phyloP scores from a whole-genome alignment of 2,888 invertebrate species.

The Tenodera sinensis region DNA sequence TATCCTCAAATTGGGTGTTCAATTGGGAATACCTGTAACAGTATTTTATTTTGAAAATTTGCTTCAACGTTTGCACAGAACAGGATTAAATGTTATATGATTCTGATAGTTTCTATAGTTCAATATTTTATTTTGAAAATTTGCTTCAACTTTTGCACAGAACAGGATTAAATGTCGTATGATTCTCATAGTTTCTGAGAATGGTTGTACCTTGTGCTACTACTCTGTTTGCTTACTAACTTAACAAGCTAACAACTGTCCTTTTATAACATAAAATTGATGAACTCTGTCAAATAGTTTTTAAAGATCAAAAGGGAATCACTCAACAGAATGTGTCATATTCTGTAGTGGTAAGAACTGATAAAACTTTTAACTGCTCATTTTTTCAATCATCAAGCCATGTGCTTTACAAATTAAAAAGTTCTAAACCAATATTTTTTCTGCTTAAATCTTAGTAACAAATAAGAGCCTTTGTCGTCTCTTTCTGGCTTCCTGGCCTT shows the following conservation, averaged over 20 bases:
- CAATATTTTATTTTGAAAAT: neutral
- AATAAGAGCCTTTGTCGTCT: too few relatives aligned
- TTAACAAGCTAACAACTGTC: neutral
- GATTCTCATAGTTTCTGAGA: neutral
- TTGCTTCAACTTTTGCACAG: neutral
- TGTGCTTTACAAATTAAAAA: too few relatives aligned
- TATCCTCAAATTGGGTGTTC: neutral
- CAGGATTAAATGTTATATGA: neutral
- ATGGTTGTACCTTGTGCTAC: neutral
- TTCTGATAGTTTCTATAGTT: neutral
- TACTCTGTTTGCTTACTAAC: neutral
- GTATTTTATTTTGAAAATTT: neutral
- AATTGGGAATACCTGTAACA: neutral
- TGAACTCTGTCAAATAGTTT: neutral
- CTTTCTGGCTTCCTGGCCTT: too few relatives aligned
- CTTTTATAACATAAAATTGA: neutral
- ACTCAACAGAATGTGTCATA: too few relatives aligned
- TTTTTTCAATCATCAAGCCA: too few relatives aligned
- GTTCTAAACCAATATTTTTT: too few relatives aligned
- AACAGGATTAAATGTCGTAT: neutral
- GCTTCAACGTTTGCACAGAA: neutral
- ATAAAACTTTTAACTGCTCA: too few relatives aligned
- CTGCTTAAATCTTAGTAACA: too few relatives aligned
- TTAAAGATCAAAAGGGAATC: too few relatives aligned
- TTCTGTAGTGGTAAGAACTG: too few relatives aligned